These are phyloP conservation scores for Yponomeuta plumbellus DNA, from an alignment of 2,888 invertebrate species.

Conservation along the genomic window DNA sequence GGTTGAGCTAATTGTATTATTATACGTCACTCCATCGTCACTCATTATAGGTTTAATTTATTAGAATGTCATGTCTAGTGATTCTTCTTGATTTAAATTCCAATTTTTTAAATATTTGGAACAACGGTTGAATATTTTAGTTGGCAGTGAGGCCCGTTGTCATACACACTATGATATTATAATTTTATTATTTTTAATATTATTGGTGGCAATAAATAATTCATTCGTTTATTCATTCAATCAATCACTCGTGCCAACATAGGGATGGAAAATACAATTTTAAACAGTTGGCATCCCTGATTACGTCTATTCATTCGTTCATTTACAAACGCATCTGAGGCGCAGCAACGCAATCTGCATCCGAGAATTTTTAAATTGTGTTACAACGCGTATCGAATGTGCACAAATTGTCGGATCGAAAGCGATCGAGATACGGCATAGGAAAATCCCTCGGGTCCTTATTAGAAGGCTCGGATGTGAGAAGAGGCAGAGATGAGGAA, in stretches of 20 bases:
- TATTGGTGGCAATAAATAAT: too few relatives aligned
- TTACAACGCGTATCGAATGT: not conserved
- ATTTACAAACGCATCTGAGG: not conserved
- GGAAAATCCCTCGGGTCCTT: not conserved
- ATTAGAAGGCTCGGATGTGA: not conserved
- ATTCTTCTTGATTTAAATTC: conserved; percentile 21
- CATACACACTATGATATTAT: too few relatives aligned
- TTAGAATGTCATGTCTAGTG: not conserved
- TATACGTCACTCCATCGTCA: conserved; percentile 35
- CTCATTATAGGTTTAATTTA: conserved; percentile 9
- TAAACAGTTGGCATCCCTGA: not conserved
- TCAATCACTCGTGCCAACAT: conserved; percentile 18
- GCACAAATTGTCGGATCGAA: not conserved
- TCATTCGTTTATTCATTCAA: too few relatives aligned
- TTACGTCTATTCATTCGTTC: not conserved
- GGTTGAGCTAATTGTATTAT: conserved; percentile 47
- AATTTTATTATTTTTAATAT: too few relatives aligned
- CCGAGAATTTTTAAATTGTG: not conserved
- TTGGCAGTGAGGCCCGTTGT: too few relatives aligned
- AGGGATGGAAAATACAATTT: too few relatives aligned
- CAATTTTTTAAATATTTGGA: too few relatives aligned
- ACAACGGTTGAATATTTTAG: too few relatives aligned
- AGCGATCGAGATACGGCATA: not conserved
- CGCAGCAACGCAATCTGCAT: not conserved
- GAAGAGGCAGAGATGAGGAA: not conserved